Evolutionary conservation across 2,797 vertebrate genomes (phyloP).

Genomic region (Intellagama lesueurii): DNA sequence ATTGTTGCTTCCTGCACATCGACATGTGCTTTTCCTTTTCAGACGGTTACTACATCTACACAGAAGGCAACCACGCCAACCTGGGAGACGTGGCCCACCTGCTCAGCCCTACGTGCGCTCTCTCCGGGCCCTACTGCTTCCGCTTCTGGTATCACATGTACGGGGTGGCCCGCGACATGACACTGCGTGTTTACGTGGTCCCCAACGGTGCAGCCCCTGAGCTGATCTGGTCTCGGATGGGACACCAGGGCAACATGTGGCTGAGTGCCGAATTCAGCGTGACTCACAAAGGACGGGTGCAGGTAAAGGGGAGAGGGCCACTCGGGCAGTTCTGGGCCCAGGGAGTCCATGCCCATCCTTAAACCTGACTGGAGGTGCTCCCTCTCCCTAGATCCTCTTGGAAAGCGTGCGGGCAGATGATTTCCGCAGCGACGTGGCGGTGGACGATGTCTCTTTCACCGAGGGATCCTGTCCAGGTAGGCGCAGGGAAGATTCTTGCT

Average conservation of each 20-base stretch:
- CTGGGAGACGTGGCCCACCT: constrained; percentile 80
- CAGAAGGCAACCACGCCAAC: neutral
- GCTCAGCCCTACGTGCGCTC: constrained; percentile 75
- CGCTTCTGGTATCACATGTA: constrained; percentile 87
- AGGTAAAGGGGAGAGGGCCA: constrained; percentile 65
- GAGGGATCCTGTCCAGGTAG: constrained; percentile 78
- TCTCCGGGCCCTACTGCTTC: constrained; percentile 77
- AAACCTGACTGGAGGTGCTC: neutral
- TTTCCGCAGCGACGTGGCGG: constrained; percentile 78
- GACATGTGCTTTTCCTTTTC: neutral
- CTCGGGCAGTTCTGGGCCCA: too few species aligned
- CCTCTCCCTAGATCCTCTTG: constrained; percentile 77
- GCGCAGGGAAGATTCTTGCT: neutral
- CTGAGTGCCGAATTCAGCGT: constrained; percentile 70
- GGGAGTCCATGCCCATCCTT: rapidly evolving
- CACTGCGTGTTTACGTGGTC: constrained; percentile 77
- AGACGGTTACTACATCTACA: constrained; percentile 31
- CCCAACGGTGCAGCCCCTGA: constrained; percentile 50
- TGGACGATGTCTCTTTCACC: constrained; percentile 82
- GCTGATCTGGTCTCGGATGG: constrained; percentile 75
- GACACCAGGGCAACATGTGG: constrained; percentile 80
- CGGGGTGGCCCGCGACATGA: constrained; percentile 77
- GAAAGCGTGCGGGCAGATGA: constrained; percentile 81
- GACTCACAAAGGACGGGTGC: constrained; percentile 62
- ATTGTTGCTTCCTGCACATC: neutral